Base-by-base conservation (phyloP, 2,888 invertebrate species). In the Drosophila mettleri region DNA sequence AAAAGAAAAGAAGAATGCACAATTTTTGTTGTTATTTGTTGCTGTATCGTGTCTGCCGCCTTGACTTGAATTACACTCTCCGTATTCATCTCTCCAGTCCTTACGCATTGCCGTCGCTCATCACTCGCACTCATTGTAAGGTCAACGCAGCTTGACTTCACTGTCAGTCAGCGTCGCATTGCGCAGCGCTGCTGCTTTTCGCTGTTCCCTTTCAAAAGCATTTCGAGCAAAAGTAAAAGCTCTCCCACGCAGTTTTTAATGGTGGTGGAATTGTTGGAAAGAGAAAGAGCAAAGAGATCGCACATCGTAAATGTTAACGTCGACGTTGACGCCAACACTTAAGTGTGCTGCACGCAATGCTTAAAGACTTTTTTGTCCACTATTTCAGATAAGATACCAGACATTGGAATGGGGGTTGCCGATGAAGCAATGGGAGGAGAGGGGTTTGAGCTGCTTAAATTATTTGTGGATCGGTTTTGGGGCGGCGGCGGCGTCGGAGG, bases 211-310 rank as follows among this genome's bases (percentile, higher is more conserved):
- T 83, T 80, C 75, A 69, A 77, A 74, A 74, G 64, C 64, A 55
- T 59, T 59, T 63, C 29, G 14, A 49, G 62, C 55, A 65, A 78
- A 80, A 78, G 80, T 83, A 83, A 83, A 83, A 80, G 83, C 80
- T 74, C 74, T 74, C 70, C 78, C 78, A 80, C 75, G 67, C 84
- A 69, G 64, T 45, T 34, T 73, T 59, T 45, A 24, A 54, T 65
- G 66, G 52, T 71, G 66, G 52, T 71, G 57, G 53, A 55, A 52
- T 67, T 78, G 72, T 45, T 66, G 65, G 18, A 31, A 31, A 63
- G 58, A 38, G 54, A 71, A 61, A 67, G 59, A 77, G 69, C 48
- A 46, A 46, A 34, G 20, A 41, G 51, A 62, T 70, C 46, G 41
- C 63, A 36, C 38, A 43, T 38, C 39, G 64, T 27, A 24, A 51